phyloP scores from a whole-genome alignment of 2,888 invertebrate species.

The Epinotia bilunana region DNA sequence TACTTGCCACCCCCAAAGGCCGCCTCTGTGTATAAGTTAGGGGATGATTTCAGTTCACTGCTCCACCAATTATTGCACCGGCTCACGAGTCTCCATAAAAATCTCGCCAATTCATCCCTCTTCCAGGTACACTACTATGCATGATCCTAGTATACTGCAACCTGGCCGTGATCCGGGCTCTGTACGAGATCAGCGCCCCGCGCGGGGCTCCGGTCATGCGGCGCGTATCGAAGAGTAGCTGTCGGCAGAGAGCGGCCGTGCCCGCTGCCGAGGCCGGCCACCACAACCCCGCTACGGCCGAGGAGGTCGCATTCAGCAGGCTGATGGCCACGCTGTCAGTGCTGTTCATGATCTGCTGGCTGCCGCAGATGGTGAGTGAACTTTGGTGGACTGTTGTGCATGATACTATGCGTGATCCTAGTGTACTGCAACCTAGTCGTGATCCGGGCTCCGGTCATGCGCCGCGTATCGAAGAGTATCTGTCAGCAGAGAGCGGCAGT shows the following conservation, averaged over 20 bases:
- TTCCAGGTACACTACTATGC: conserved; percentile 88
- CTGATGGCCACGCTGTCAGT: conserved; percentile 93
- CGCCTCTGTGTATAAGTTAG: background rate
- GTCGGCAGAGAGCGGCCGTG: conserved; percentile 62
- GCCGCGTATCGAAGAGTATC: background rate
- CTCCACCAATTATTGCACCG: background rate
- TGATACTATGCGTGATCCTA: background rate
- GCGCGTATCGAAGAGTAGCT: conserved; percentile 73
- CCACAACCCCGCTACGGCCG: conserved; percentile 86
- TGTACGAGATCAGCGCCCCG: conserved; percentile 85
- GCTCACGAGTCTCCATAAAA: background rate
- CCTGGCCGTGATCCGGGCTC: conserved; percentile 90
- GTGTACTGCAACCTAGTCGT: background rate
- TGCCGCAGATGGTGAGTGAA: conserved; percentile 92
- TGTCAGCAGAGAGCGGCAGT: background rate
- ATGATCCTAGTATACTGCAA: conserved; percentile 92
- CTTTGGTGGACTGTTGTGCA: background rate
- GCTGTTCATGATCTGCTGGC: conserved; percentile 93
- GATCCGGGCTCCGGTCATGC: too few relatives aligned
- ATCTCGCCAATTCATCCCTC: background rate
- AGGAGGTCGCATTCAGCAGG: conserved; percentile 93
- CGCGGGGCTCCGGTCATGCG: conserved; percentile 66
- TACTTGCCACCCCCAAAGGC: too few relatives aligned
- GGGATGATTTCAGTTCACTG: background rate
- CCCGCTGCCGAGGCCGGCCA: conserved; percentile 56